Evolutionary conservation across 2,888 invertebrate genomes (phyloP).

Genomic region (Ischnus inquisitorius): DNA sequence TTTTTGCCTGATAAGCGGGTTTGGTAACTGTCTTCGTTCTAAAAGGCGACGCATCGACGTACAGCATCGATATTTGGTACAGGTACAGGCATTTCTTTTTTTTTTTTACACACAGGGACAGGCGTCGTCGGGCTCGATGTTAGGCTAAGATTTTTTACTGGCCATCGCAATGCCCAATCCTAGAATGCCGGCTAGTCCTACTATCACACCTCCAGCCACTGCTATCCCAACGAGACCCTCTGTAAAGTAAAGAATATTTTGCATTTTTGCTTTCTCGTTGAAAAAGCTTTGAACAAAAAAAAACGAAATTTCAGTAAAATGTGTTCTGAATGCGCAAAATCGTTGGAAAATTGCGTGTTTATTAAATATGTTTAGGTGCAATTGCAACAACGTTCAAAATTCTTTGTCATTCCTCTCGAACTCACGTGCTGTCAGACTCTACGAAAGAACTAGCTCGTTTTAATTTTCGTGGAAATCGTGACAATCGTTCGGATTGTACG

Average conservation of each 20-base stretch:
- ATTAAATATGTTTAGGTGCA: too few relatives aligned
- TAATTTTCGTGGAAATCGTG: too few relatives aligned
- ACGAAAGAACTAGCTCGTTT: too few relatives aligned
- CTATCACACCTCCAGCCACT: constrained; percentile 94
- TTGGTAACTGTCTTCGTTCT: constrained; percentile 35
- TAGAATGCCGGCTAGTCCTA: constrained; percentile 93
- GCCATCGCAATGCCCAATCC: constrained; percentile 94
- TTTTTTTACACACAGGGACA: constrained; percentile 44
- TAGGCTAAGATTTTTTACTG: constrained; percentile 80
- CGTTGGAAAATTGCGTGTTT: too few relatives aligned
- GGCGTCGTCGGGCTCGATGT: constrained; percentile 1
- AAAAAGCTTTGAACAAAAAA: constrained; percentile 61
- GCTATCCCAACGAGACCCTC: constrained; percentile 96
- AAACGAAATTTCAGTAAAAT: too few relatives aligned
- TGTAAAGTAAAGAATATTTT: constrained; percentile 82
- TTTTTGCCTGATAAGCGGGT: constrained; percentile 51
- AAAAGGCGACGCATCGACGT: constrained; percentile 54
- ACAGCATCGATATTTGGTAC: constrained; percentile 67
- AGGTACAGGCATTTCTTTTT: constrained; percentile 64
- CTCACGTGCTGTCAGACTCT: too few relatives aligned
- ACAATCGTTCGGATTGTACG: too few relatives aligned
- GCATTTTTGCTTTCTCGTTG: too few relatives aligned
- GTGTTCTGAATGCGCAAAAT: too few relatives aligned
- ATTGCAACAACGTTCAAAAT: too few relatives aligned
- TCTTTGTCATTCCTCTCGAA: too few relatives aligned